Evolutionary conservation across 1,140 invertebrate genomes (phyloP).

Genomic region (Cherax quadricarinatus): DNA sequence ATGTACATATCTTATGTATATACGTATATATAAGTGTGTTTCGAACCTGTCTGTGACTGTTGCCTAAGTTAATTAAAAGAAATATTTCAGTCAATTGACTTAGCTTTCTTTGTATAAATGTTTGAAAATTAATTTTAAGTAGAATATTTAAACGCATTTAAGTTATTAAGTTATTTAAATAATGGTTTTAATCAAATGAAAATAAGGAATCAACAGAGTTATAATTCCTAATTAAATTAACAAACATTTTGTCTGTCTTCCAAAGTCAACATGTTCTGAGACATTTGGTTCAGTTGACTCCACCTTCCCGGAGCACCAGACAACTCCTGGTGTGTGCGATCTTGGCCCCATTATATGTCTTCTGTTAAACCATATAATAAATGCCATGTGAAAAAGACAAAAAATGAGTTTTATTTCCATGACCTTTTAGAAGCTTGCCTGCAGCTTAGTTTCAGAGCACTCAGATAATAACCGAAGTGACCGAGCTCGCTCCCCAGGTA

Average conservation of each 20-base stretch:
- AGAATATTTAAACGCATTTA: neutral
- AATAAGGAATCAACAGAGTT: too few species aligned
- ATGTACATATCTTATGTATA: constrained; percentile 48
- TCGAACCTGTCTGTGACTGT: neutral
- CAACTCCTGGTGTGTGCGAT: constrained; percentile 18
- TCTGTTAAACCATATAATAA: constrained; percentile 11
- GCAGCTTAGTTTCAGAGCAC: too few species aligned
- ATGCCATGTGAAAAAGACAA: neutral
- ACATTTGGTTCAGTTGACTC: too few species aligned
- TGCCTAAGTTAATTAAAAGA: neutral
- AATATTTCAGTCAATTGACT: neutral
- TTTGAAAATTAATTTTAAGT: neutral
- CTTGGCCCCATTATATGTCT: constrained; percentile 28
- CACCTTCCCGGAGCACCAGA: neutral
- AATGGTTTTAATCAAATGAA: neutral
- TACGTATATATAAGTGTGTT: constrained; percentile 6
- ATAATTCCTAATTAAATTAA: neutral
- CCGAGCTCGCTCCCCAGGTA: too few species aligned
- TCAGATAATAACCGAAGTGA: too few species aligned
- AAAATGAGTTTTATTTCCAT: too few species aligned
- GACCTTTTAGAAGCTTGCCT: too few species aligned
- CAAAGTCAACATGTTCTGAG: neutral
- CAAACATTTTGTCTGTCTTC: constrained; percentile 29
- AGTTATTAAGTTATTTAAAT: neutral
- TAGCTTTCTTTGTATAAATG: neutral